Base-by-base conservation (phyloP, 2,113 vertebrate species). In the Uropsilus gracilis region DNA sequence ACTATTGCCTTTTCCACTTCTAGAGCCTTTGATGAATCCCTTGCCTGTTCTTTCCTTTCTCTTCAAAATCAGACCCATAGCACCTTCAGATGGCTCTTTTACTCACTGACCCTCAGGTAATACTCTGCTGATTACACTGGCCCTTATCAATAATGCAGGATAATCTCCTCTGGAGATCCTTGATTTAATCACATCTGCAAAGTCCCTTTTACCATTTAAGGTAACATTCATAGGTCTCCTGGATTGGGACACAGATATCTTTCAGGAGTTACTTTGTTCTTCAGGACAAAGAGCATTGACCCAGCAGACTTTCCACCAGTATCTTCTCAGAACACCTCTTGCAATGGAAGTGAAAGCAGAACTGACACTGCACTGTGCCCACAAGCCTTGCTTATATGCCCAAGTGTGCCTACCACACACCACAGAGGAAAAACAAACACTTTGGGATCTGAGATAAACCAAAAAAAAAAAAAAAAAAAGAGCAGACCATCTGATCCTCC, bases 391-490 rank as follows among this genome's bases (percentile, higher is more conserved):
- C 30, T 68, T 63, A 75, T 24, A 4, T 20, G 68, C 44, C 4
- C 22, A 55, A 24, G 24, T 72, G 8, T 53, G 9, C 63, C 64
- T 10, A 82, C 28, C 24, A 77, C 22, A 34, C 42, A 17, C 46
- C 39, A 76, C 26, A 1, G 46, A 44, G 39, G 37, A 66, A 81
- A 87, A 91, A 22, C 86, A 84, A 90, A 69, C 71, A 16, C 78
- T 66, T 34, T 20, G 46, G 50, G 66, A 73, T 28, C 17, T 39
- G 34, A 81, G n/a, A 32, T 17, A 73, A 86, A 71, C 17, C 50
- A 32, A 68, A 86, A 85, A 50, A 69, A 85, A 85, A 91, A 32
- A 68, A 86, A 85, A 50, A 69, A 85, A 85, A 91, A 69, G 18
- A 26, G n/a, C 37, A 14, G 42, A 7, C 37, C 77, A 85, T 37